A percentile compares a stretch with the other conserved stretches of the same genome.
phyloP scores from a whole-genome alignment of 2,797 vertebrate species.

The Linurgus olivaceus region DNA sequence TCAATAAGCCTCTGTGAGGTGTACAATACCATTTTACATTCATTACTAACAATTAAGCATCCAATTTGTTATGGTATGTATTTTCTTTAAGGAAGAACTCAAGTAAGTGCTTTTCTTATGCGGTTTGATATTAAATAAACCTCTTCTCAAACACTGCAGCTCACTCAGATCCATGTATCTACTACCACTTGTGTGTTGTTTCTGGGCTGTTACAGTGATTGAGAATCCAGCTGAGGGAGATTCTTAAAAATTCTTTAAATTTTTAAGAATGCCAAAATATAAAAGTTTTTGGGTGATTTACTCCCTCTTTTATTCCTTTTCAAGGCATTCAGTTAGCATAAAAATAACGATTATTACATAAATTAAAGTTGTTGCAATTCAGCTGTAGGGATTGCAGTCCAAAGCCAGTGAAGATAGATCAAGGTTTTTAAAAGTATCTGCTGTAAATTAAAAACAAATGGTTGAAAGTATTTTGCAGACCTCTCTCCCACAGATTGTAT shows the following conservation, averaged over 20 bases:
- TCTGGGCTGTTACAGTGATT: neutral
- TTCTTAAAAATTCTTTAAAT: neutral
- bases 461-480: slow-evolving; percentile 61
- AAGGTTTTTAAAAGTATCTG: slow-evolving; percentile 59
- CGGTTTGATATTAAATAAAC: neutral
- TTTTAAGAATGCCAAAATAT: neutral
- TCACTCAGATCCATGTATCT: neutral
- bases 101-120: neutral
- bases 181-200: neutral
- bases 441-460: slow-evolving; percentile 64
- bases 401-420: slow-evolving; percentile 24
- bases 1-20: neutral
- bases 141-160: neutral
- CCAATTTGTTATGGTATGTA: neutral
- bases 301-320: neutral
- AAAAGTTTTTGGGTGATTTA: neutral
- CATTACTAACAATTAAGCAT: neutral
- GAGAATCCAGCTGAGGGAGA: neutral
- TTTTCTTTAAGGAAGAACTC: neutral
- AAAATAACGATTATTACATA: slow-evolving; percentile 44
- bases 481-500: slow-evolving; percentile 71
- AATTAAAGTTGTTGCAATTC: slow-evolving; percentile 52
- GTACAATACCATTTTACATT: neutral
- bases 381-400: slow-evolving; percentile 36
- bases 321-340: neutral